These are phyloP conservation scores for Agonum fuliginosum DNA, from an alignment of 2,888 invertebrate genomes.

Conservation along the genomic window DNA sequence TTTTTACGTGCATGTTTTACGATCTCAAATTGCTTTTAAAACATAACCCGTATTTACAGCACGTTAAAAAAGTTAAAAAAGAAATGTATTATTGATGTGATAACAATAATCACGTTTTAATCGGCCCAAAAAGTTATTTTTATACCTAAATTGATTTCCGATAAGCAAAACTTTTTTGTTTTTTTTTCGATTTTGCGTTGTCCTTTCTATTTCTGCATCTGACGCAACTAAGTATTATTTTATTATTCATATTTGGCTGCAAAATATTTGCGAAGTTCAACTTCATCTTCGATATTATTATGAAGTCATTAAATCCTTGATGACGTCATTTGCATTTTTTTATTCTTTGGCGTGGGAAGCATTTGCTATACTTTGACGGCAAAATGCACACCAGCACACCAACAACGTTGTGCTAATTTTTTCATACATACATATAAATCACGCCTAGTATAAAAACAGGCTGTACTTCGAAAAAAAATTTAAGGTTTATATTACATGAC, in stretches of 20 bases:
- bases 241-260: not conserved
- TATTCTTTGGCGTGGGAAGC: constrained; percentile 16
- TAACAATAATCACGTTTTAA: not conserved
- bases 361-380: not conserved
- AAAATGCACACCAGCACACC: too few species aligned
- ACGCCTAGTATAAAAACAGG: too few species aligned
- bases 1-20: constrained; percentile 11
- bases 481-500: too few species aligned
- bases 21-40: constrained; percentile 20
- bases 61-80: not conserved
- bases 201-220: constrained; percentile 27
- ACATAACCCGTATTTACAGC: not conserved
- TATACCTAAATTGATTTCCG: constrained; percentile 22
- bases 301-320: not conserved
- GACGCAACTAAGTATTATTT: constrained; percentile 4
- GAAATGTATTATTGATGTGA: not conserved
- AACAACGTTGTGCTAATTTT: too few species aligned
- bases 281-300: not conserved
- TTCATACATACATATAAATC: too few species aligned
- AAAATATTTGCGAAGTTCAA: not conserved
- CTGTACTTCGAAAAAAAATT: too few species aligned
- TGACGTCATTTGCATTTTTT: constrained; percentile 29
- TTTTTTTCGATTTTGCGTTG: not conserved
- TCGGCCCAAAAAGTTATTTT: not conserved
- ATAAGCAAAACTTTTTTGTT: not conserved